Evolutionary conservation across 2,113 vertebrate species (phyloP), one percentile per base, ranked within the genome.

Genomic region (Melanostigma gelatinosum): DNA sequence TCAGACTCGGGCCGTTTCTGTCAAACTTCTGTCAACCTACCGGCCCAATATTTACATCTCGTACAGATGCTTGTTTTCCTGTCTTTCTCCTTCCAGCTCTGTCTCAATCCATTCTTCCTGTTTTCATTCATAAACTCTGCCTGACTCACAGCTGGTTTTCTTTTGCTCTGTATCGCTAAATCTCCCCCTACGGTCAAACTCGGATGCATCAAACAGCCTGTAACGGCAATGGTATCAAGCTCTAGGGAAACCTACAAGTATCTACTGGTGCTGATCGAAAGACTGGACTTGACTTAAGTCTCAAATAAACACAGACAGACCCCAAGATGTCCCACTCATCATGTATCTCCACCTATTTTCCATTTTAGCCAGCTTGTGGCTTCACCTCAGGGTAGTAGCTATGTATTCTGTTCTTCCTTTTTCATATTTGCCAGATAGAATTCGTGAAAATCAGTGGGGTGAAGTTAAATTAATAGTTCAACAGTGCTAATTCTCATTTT

Each of bases 51-150:
- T 88, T 88, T 89, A 89, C 78, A 85, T 89, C 73, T 65, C 3
- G 0, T 36, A 52, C 79, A 86, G 73, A 92, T 85, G 87, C 85
- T 92, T 88, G 73, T 92, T 83, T 85, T 88, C 84, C 79, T 81
- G 84, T 85, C 79, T 63, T 75, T 79, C 69, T 82, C 74, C 70
- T 57, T 82, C 79, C 72, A 82, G 46, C 66, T 79, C 80, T 50
- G 74, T 78, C 71, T 84, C 85, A 80, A 83, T 88, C 86, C 84
- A 87, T 84, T 78, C 88, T 85, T 92, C 89, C 89, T 89, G 89
- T 88, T 92, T 88, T 90, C 81, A 89, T 89, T 92, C 85, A 93
- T 88, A 85, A 92, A 86, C 71, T 75, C 66, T 40, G 32, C 70
- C 74, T 63, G 60, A 42, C 82, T 75, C 63, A 70, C 91, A 94